These are phyloP conservation scores for Pipistrellus nathusii DNA, from an alignment of 2,797 vertebrate species.

Conservation along the genomic window DNA sequence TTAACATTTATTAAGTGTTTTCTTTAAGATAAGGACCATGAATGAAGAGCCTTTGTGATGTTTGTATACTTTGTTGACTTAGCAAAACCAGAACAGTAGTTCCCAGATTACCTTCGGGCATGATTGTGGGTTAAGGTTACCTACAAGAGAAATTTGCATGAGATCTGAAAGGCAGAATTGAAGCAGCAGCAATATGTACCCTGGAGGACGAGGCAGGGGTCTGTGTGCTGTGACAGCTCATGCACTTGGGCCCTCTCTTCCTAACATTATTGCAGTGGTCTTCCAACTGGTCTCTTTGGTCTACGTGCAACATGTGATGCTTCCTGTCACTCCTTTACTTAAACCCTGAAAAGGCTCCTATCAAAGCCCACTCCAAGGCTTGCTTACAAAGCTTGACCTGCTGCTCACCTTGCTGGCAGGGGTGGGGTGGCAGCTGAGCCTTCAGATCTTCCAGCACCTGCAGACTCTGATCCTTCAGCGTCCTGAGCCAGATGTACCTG, in stretches of 20 bases:
- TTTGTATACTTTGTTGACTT: conserved; percentile 13
- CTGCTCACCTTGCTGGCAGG: neutral
- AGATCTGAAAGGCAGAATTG: neutral
- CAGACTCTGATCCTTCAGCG: neutral
- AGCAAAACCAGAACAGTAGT: neutral
- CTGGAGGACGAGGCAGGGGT: neutral
- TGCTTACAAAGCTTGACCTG: neutral
- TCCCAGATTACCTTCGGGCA: neutral
- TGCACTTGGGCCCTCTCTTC: neutral
- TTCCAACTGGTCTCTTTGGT: too few species aligned
- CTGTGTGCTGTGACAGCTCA: neutral
- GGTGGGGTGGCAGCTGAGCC: neutral
- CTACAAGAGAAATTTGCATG: neutral
- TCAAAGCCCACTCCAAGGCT: too few species aligned
- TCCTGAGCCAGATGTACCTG: neutral
- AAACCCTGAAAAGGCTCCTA: too few species aligned
- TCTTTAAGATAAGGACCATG: neutral
- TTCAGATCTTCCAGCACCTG: neutral
- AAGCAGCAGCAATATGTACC: neutral
- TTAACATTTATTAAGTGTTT: conserved; percentile 5
- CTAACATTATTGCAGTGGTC: too few species aligned
- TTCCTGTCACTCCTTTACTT: too few species aligned
- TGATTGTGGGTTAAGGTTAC: neutral
- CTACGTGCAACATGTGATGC: too few species aligned
- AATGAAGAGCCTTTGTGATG: neutral